Conservation (phyloP, 2,113 vertebrate genomes). For the Apodemus speciosus region DNA sequence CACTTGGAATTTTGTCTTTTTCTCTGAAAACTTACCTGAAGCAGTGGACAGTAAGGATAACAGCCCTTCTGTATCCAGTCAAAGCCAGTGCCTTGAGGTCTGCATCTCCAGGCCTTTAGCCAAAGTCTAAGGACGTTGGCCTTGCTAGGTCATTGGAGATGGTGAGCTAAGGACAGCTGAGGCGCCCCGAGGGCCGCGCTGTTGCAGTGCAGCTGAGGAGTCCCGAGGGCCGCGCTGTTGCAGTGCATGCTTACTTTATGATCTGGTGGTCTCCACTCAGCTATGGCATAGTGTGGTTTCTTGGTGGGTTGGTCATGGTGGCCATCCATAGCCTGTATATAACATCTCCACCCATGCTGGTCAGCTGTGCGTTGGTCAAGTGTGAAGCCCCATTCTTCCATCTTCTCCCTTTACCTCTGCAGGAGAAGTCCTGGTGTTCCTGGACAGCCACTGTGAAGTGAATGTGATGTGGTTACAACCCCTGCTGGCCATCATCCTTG, state of each 20-base stretch:
- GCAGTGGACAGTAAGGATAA: background rate
- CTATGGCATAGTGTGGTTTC: background rate
- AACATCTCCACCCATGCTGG: background rate
- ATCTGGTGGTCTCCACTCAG: background rate
- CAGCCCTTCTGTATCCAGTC: background rate
- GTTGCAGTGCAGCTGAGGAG: too few species aligned
- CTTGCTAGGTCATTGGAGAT: background rate
- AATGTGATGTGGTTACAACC: slow-evolving; percentile 95
- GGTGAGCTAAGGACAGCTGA: too few species aligned
- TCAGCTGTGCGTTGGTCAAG: background rate
- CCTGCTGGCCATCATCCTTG: slow-evolving; percentile 88
- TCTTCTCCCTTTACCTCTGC: slow-evolving; percentile 48
- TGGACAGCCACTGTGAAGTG: slow-evolving; percentile 99
- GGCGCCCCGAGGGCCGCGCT: background rate
- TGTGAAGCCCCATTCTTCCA: background rate
- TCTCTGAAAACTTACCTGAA: background rate
- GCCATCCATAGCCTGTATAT: background rate
- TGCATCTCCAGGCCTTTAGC: background rate
- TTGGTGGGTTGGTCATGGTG: background rate
- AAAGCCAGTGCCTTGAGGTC: background rate
- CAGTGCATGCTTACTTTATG: background rate
- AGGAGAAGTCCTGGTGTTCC: slow-evolving; percentile 96
- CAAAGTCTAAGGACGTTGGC: background rate
- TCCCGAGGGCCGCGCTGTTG: too few species aligned
- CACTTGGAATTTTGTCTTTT: background rate